Percentiles rank a stretch among this genome's conserved stretches.
These are phyloP conservation scores for Amphipoea lucens DNA, from an alignment of 2,888 invertebrate species.

Conservation along the genomic window DNA sequence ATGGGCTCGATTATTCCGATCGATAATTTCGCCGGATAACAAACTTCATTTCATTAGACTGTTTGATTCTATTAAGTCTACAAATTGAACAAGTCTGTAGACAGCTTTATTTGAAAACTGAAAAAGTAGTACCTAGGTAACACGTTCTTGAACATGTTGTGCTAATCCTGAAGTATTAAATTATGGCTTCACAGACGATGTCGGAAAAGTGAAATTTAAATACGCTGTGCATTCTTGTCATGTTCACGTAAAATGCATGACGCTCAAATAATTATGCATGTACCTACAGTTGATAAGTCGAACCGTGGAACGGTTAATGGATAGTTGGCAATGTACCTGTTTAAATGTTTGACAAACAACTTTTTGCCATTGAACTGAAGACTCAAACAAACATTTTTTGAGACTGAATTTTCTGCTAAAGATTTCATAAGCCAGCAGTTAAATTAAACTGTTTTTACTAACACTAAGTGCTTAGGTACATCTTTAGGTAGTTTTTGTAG, in stretches of 20 bases:
- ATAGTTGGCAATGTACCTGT: conserved; percentile 6
- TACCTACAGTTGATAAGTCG: conserved; percentile 52
- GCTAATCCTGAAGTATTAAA: conserved; percentile 34
- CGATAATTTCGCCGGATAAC: conserved; percentile 22
- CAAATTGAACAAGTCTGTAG: conserved; percentile 1
- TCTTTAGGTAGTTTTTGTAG: background rate
- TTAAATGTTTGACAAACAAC: conserved; percentile 6
- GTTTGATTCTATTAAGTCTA: background rate
- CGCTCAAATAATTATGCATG: conserved; percentile 39
- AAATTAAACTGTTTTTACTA: conserved; percentile 4
- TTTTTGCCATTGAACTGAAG: background rate
- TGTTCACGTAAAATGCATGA: conserved; percentile 46
- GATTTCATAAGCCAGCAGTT: background rate
- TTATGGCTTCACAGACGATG: conserved; percentile 21
- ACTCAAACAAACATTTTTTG: background rate
- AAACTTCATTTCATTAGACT: conserved; percentile 5
- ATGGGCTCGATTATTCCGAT: conserved; percentile 31
- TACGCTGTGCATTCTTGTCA: conserved; percentile 33
- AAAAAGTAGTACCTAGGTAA: background rate
- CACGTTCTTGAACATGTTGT: conserved; percentile 23
- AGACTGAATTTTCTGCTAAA: background rate
- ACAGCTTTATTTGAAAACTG: background rate
- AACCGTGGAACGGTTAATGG: conserved; percentile 23
- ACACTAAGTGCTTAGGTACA: background rate
- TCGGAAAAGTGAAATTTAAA: conserved; percentile 50